phyloP scores from a whole-genome alignment of 2,797 vertebrate species.

The Neopelma chrysocephalum region DNA sequence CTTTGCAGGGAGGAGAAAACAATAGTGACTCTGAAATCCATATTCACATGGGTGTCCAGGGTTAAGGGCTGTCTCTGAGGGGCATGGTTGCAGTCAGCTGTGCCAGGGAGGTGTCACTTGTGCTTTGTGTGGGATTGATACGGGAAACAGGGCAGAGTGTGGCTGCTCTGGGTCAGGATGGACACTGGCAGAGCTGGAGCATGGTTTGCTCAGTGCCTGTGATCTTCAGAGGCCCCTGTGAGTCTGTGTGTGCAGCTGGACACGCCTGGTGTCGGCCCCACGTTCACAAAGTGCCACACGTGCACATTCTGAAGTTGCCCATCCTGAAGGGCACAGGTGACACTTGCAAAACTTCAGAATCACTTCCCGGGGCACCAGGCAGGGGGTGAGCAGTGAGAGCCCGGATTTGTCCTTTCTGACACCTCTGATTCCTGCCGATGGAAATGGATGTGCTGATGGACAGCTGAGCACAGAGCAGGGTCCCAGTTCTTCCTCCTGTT shows the following conservation, averaged over 20 bases:
- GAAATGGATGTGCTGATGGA: neutral
- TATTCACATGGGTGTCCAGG: neutral
- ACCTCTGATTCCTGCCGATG: neutral
- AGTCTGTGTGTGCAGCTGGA: neutral
- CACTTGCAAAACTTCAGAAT: neutral
- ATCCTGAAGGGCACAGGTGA: neutral
- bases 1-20: neutral
- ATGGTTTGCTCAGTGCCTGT: neutral
- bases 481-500: neutral
- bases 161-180: neutral
- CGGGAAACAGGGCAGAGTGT: constrained; percentile 3
- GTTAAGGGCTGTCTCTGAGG: neutral
- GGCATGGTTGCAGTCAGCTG: neutral
- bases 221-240: neutral
- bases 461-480: neutral
- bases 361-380: neutral
- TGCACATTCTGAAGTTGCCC: neutral
- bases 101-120: constrained; percentile 32
- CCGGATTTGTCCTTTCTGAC: neutral
- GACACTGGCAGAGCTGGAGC: neutral
- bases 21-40: constrained; percentile 6
- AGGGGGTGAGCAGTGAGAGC: neutral
- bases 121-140: neutral
- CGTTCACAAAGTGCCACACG: neutral
- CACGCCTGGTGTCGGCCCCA: neutral